Evolutionary conservation across 2,113 vertebrate genomes (phyloP).

Genomic region (Marmota monax): DNA sequence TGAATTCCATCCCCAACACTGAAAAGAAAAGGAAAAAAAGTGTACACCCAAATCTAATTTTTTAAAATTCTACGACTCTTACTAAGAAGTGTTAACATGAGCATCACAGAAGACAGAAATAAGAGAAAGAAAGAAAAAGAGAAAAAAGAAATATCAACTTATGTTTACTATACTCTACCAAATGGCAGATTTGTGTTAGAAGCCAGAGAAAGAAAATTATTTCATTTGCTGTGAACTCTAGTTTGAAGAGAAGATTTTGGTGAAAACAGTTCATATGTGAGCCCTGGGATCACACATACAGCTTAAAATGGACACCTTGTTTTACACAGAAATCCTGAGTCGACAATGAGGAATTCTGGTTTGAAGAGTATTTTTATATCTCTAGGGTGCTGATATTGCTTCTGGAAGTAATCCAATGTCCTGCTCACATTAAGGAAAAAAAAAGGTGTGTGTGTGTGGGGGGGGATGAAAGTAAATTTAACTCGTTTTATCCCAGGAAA

Average conservation of each 20-base stretch:
- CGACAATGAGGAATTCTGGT: slow-evolving; percentile 31
- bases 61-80: slow-evolving; percentile 50
- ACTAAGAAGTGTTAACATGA: slow-evolving; percentile 57
- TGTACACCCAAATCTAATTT: background rate
- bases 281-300: background rate
- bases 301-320: slow-evolving; percentile 35
- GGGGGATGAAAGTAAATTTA: slow-evolving; percentile 66
- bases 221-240: slow-evolving; percentile 37
- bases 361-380: slow-evolving; percentile 67
- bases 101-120: background rate
- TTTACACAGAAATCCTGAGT: slow-evolving; percentile 58
- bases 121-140: background rate
- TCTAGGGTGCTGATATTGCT: slow-evolving; percentile 80
- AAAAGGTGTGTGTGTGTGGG: background rate
- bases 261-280: slow-evolving; percentile 55
- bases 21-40: background rate
- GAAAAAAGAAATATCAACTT: slow-evolving; percentile 62
- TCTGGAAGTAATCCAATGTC: slow-evolving; percentile 70
- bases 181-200: slow-evolving; percentile 70
- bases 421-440: background rate
- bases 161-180: slow-evolving; percentile 43
- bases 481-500: slow-evolving; percentile 33
- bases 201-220: slow-evolving; percentile 69
- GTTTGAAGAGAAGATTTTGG: slow-evolving; percentile 42
- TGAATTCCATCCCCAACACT: background rate